A percentile compares a stretch with the other conserved stretches of the same genome.
phyloP scores from a whole-genome alignment of 2,888 invertebrate genomes.

The Ptychoptera albimana region DNA sequence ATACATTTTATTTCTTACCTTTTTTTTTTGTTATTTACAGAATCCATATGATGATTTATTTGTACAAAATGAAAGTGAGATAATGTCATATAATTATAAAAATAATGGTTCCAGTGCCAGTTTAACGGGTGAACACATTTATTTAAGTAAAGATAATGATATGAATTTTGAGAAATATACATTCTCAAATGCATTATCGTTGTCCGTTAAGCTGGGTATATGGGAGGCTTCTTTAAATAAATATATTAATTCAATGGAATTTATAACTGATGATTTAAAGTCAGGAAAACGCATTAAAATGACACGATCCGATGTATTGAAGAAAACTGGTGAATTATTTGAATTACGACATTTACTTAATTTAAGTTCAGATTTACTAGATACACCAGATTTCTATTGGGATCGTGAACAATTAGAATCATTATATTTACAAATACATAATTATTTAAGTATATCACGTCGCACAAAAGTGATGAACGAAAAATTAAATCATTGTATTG shows the following conservation, averaged over 20 bases:
- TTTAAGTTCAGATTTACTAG: slow-evolving; percentile 82
- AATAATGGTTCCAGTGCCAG: slow-evolving; percentile 32
- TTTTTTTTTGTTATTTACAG: slow-evolving; percentile 40
- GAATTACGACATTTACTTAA: slow-evolving; percentile 79
- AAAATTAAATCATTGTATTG: slow-evolving; percentile 86
- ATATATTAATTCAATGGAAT: slow-evolving; percentile 70
- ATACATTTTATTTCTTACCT: background rate
- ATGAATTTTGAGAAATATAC: slow-evolving; percentile 74
- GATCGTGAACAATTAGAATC: slow-evolving; percentile 79
- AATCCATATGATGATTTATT: slow-evolving; percentile 29
- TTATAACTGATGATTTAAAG: slow-evolving; percentile 65
- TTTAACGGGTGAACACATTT: slow-evolving; percentile 26
- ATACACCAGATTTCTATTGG: slow-evolving; percentile 98
- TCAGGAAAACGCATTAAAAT: slow-evolving; percentile 50
- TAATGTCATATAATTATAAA: slow-evolving; percentile 62
- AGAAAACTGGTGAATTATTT: slow-evolving; percentile 76
- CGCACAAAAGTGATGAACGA: slow-evolving; percentile 92
- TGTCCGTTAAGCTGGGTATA: slow-evolving; percentile 85
- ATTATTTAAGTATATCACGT: slow-evolving; percentile 69
- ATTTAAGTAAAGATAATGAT: slow-evolving; percentile 32
- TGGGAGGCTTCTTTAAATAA: slow-evolving; percentile 81
- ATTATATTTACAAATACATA: slow-evolving; percentile 66
- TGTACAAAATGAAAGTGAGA: slow-evolving; percentile 63
- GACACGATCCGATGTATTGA: slow-evolving; percentile 41
- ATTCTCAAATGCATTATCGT: slow-evolving; percentile 85